Percentiles rank a stretch among this genome's conserved stretches.
phyloP scores from a whole-genome alignment of 2,888 invertebrate species.

The Dasypolia templi region DNA sequence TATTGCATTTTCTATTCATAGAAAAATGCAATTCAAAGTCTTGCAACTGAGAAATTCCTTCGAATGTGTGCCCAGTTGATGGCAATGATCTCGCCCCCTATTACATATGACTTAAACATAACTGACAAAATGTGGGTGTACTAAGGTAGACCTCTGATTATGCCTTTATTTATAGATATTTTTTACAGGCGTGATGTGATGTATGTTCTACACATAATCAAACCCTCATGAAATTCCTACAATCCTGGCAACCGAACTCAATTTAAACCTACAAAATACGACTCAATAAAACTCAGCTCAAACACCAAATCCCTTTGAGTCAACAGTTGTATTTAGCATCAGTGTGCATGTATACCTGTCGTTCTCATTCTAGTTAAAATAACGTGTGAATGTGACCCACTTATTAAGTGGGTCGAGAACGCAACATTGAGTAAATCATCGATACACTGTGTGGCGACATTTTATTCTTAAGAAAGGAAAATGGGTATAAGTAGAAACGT shows the following conservation, averaged over 20 bases:
- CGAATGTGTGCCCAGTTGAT: background rate
- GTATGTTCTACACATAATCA: background rate
- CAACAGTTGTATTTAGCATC: constrained; percentile 30
- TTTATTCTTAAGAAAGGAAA: too few relatives aligned
- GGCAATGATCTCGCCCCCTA: background rate
- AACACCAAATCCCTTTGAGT: constrained; percentile 14
- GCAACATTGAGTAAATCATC: constrained; percentile 59
- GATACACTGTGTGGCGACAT: constrained; percentile 36
- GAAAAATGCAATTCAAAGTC: too few relatives aligned
- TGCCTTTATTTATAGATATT: too few relatives aligned
- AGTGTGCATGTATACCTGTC: constrained; percentile 43
- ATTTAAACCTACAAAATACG: constrained; percentile 34
- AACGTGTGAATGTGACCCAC: constrained; percentile 57
- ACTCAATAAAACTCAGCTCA: constrained; percentile 27
- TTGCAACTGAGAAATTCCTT: too few relatives aligned
- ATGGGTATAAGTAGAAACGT: too few relatives aligned
- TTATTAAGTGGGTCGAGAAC: constrained; percentile 54
- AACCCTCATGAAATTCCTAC: background rate
- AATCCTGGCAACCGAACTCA: constrained; percentile 8
- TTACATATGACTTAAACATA: background rate
- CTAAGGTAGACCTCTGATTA: background rate
- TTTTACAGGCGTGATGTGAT: too few relatives aligned
- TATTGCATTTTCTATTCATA: too few relatives aligned
- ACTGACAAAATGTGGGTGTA: background rate
- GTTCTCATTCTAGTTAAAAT: constrained; percentile 56